Evolutionary conservation across 2,888 invertebrate species (phyloP).

Genomic region (Drosophila hawaiiensis): DNA sequence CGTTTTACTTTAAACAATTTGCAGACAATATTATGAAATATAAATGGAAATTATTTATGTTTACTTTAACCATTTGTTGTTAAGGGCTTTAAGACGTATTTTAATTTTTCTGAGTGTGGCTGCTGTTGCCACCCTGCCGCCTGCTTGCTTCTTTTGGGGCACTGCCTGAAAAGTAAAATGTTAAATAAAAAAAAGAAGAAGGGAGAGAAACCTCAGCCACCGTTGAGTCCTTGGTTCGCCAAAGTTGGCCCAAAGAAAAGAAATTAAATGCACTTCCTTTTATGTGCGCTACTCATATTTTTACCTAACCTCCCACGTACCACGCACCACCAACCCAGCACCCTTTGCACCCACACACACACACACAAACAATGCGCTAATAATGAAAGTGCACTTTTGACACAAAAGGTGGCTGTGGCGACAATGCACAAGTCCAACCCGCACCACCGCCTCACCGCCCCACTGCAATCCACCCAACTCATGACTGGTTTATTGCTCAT

Average conservation of each 20-base stretch:
- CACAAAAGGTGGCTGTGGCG: slow-evolving; percentile 77
- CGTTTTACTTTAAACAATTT: not conserved
- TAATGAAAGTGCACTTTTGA: slow-evolving; percentile 81
- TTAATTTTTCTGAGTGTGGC: slow-evolving; percentile 2
- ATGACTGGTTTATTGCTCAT: slow-evolving; percentile 75
- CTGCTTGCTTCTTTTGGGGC: not conserved
- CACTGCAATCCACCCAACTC: slow-evolving; percentile 18
- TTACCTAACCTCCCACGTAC: slow-evolving; percentile 1
- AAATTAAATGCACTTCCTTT: slow-evolving; percentile 82
- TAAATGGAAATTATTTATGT: not conserved
- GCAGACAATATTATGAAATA: not conserved
- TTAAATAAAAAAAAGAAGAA: slow-evolving; percentile 18
- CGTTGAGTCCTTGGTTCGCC: slow-evolving; percentile 13
- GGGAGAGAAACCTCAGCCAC: not conserved
- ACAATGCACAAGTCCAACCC: slow-evolving; percentile 33
- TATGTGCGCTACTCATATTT: slow-evolving; percentile 76
- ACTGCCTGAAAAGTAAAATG: slow-evolving; percentile 11
- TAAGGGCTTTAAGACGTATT: not conserved
- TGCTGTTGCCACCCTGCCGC: not conserved
- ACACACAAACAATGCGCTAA: slow-evolving; percentile 72
- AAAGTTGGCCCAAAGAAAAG: slow-evolving; percentile 68
- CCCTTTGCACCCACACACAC: not conserved
- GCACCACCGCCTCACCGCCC: not conserved
- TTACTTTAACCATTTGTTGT: not conserved
- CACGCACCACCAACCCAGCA: not conserved